phyloP scores from a whole-genome alignment of 2,888 invertebrate species.

The Xestia c-nigrum region DNA sequence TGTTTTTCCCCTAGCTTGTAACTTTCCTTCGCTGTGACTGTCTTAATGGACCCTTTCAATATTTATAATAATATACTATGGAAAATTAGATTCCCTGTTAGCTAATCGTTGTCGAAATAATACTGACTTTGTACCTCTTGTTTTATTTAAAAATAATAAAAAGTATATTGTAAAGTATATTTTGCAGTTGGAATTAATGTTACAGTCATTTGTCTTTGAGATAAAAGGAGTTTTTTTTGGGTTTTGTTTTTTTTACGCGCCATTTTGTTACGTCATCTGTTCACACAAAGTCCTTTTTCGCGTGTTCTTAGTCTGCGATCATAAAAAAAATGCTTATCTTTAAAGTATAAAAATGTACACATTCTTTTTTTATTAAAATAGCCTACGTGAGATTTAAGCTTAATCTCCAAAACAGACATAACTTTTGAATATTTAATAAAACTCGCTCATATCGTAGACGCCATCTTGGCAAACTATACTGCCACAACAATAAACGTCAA shows the following conservation, averaged over 20 bases:
- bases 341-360: slow-evolving; percentile 54
- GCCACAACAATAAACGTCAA: slow-evolving; percentile 64
- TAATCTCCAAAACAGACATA: slow-evolving; percentile 58
- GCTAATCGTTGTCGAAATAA: slow-evolving; percentile 81
- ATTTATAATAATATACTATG: slow-evolving; percentile 69
- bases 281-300: slow-evolving; percentile 37
- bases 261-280: slow-evolving; percentile 63
- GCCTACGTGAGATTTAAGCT: slow-evolving; percentile 61
- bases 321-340: slow-evolving; percentile 54
- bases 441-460: slow-evolving; percentile 56
- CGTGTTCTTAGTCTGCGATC: slow-evolving; percentile 33
- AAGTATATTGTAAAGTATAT: slow-evolving; percentile 71
- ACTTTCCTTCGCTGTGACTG: slow-evolving; percentile 63
- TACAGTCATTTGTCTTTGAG: slow-evolving; percentile 79
- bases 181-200: slow-evolving; percentile 79
- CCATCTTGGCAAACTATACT: slow-evolving; percentile 64
- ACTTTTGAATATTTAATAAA: slow-evolving; percentile 66
- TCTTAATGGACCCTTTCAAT: slow-evolving; percentile 64
- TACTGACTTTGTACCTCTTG: slow-evolving; percentile 78
- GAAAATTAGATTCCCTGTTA: slow-evolving; percentile 81
- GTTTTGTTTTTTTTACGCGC: slow-evolving; percentile 68
- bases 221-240: slow-evolving; percentile 72
- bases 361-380: slow-evolving; percentile 63
- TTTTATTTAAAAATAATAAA: slow-evolving; percentile 78
- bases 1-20: slow-evolving; percentile 56